Base-by-base conservation (phyloP, 2,797 vertebrate genomes). In the Eupleurogrammus muticus region DNA sequence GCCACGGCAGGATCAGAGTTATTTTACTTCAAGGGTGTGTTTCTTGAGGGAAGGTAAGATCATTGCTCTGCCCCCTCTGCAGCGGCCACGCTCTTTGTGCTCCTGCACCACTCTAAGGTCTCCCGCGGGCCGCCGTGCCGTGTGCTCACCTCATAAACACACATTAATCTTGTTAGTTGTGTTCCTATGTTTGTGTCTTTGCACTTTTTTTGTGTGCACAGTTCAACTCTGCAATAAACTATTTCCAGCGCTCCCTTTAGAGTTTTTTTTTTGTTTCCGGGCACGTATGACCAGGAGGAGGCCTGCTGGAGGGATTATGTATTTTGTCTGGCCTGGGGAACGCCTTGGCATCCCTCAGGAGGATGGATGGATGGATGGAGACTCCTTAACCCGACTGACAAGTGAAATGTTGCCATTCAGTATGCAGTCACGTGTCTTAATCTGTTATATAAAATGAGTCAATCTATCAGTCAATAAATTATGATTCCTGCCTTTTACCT, bases 11-110 rank as follows among this genome's bases (percentile, higher is more conserved):
- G 78, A 81, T 81, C 83, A 66, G 71, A 70, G 58, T 76, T 80
- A 69, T 85, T 89, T 85, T 66, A 84, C 82, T 86, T 80, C 79
- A 86, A 84, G 77, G 80, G 65, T 87, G 66, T 78, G 90, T 80
- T 79, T 75, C 80, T 81, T 71, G 59, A 67, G 67, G 57, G 61
- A 69, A 84, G 67, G 38, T 69, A 66, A 84, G 81, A 82, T 81
- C 80, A 80, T 62, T 56, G 53, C 66, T 75, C n/a, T 67, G 53
- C 35, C 73, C 76, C 54, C 54, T 44, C 65, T 70, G 65, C 66
- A 46, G 61, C 84, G 59, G 73, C 79, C 75, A 70, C 59, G 59
- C 66, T 79, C 74, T 65, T 50, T 61, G 50, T 70, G 53, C 72
- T 79, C 67, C 69, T 65, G 51, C 60, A 84, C 67, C 58, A 63